Evolutionary conservation across 2,888 invertebrate genomes (phyloP).

Genomic region (Monoplex corrugatus): DNA sequence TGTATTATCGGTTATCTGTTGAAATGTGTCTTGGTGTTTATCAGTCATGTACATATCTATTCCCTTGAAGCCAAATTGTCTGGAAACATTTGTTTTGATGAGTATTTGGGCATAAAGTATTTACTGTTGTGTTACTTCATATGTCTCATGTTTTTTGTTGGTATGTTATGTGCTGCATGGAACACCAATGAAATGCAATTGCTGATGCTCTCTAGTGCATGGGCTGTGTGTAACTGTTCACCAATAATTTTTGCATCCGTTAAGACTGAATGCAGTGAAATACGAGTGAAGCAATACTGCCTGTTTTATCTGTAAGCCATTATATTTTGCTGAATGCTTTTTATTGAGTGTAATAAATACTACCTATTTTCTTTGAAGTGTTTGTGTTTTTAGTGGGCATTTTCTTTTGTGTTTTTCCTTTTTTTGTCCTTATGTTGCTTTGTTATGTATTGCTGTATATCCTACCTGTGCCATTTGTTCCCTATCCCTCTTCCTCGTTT

Average conservation of each 20-base stretch:
- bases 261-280: neutral
- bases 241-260: slow-evolving; percentile 3
- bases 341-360: slow-evolving; percentile 29
- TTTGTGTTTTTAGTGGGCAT: slow-evolving; percentile 2
- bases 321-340: neutral
- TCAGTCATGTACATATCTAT: neutral
- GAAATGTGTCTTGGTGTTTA: neutral
- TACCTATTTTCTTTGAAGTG: slow-evolving; percentile 9
- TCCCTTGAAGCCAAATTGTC: neutral
- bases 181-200: neutral
- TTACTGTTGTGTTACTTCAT: neutral
- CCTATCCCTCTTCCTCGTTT: neutral
- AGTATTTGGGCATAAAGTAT: neutral
- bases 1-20: too few species aligned
- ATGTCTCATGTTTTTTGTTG: neutral
- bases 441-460: too few species aligned
- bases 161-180: neutral
- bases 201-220: too few species aligned
- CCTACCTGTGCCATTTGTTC: neutral
- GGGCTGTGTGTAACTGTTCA: neutral
- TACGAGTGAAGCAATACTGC: neutral
- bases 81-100: neutral
- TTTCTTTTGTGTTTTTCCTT: neutral
- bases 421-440: neutral
- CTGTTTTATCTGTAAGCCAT: neutral